Base-by-base conservation (phyloP, 2,113 vertebrate genomes). In the Thryonomys swinderianus region DNA sequence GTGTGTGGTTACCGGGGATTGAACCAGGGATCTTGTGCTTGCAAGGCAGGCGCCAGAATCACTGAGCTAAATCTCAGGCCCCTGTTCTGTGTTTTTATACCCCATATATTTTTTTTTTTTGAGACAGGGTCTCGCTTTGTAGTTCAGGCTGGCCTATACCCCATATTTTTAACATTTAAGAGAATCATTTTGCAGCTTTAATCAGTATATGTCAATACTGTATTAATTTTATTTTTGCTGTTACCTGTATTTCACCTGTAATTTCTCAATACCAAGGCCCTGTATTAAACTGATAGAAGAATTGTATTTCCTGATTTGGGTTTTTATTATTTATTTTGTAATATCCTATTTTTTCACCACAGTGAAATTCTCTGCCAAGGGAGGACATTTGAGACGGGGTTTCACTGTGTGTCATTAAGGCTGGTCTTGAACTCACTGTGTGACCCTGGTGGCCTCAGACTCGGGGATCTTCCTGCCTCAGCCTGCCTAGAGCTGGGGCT, bases 281-380 rank as follows among this genome's bases (percentile, higher is more conserved):
- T 51, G 67, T 85, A 74, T 85, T 95, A 94, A 95, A 93, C 82
- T 84, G 30, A 71, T 79, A 90, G n/a, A 84, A 80, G 80, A 92
- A 42, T 1, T 25, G 2, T 88, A 23, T 51, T 87, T 95, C 87
- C 51, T 42, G 85, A 10, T 88, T 96, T 51, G 20, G 9, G 71
- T 81, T 94, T 16, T 83, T 82, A 69, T 69, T 48, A n/a, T 62
- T 21, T 59, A 20, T 66, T 42, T 91, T 89, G 20, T 55, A 12
- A 42, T 84, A 6, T 80, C 90, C 83, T 27, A 34, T 84, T 88
- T 93, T 48, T 45, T 8, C 27, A 48, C 27, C 4, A 4, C 42
- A 76, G 42, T 48, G 73, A 76, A 48, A 30, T 48, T 76, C 73
- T 74, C 21, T 40, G 21, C 4, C 30, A 42, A 73, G 21, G 27